Percentiles rank a stretch among this genome's conserved stretches.
Evolutionary conservation across 2,113 vertebrate genomes (phyloP).

Genomic region (Carassius carassius): DNA sequence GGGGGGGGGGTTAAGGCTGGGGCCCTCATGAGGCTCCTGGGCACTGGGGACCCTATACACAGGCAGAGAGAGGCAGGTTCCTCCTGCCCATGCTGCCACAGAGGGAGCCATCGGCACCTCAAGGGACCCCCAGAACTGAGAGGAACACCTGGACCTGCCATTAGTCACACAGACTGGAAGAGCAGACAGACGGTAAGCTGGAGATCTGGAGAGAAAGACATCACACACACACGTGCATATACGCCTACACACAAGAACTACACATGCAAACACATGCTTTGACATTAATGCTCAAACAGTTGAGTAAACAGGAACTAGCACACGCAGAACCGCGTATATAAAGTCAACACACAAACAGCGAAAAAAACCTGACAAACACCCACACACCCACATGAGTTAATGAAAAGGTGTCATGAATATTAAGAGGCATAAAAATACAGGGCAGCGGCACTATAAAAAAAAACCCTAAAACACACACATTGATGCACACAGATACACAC

Average conservation of each 20-base stretch:
- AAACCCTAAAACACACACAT: conserved; percentile 8
- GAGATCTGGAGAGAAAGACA: conserved; percentile 63
- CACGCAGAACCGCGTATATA: conserved; percentile 12
- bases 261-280: conserved; percentile 11
- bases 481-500: conserved; percentile 35
- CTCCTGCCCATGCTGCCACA: conserved; percentile 68
- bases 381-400: conserved; percentile 29
- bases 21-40: conserved; percentile 60
- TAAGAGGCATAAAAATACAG: conserved; percentile 47
- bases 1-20: conserved; percentile 61
- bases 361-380: neutral
- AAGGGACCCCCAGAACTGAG: conserved; percentile 70
- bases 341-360: conserved; percentile 13
- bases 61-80: conserved; percentile 76
- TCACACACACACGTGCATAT: conserved; percentile 25
- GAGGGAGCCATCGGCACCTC: conserved; percentile 65
- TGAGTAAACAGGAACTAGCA: conserved; percentile 49
- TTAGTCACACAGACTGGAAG: conserved; percentile 77
- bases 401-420: conserved; percentile 49
- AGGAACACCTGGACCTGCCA: conserved; percentile 82
- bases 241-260: conserved; percentile 7
- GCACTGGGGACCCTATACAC: conserved; percentile 46
- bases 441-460: conserved; percentile 2
- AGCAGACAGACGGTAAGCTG: conserved; percentile 74
- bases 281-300: conserved; percentile 32